Percentiles rank a stretch among this genome's conserved stretches.
phyloP scores from a whole-genome alignment of 2,888 invertebrate genomes.

The Galeruca laticollis region DNA sequence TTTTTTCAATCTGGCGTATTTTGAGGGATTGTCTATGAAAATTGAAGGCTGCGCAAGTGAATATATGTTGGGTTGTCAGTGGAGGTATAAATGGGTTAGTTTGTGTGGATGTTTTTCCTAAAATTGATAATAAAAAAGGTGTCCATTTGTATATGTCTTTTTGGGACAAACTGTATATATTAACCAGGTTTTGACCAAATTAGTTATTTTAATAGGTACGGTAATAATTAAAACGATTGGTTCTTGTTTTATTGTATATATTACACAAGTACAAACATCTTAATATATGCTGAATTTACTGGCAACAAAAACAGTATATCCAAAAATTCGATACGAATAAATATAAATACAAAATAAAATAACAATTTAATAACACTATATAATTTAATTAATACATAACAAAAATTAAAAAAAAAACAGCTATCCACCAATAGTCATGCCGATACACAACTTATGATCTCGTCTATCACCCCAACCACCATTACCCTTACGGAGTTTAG shows the following conservation, averaged over 20 bases:
- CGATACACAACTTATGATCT: constrained; percentile 85
- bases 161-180: too few relatives aligned
- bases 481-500: constrained; percentile 87
- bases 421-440: constrained; percentile 70
- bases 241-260: constrained; percentile 29
- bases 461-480: constrained; percentile 97
- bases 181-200: background rate
- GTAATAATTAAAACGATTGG: background rate
- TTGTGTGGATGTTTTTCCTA: too few relatives aligned
- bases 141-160: too few relatives aligned
- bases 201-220: background rate
- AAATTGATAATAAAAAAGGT: too few relatives aligned
- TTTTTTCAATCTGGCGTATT: too few relatives aligned
- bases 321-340: constrained; percentile 37
- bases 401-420: constrained; percentile 38
- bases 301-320: constrained; percentile 36
- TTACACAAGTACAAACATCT: constrained; percentile 38
- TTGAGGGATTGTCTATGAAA: too few relatives aligned
- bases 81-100: too few relatives aligned
- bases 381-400: constrained; percentile 32
- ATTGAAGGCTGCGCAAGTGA: too few relatives aligned
- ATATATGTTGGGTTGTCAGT: too few relatives aligned
- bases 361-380: constrained; percentile 36
- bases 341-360: constrained; percentile 36
- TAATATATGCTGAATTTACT: constrained; percentile 24